These are phyloP conservation scores for Caenorhabditis briggsae DNA, from an alignment of 1,140 invertebrate species.

Conservation along the genomic window DNA sequence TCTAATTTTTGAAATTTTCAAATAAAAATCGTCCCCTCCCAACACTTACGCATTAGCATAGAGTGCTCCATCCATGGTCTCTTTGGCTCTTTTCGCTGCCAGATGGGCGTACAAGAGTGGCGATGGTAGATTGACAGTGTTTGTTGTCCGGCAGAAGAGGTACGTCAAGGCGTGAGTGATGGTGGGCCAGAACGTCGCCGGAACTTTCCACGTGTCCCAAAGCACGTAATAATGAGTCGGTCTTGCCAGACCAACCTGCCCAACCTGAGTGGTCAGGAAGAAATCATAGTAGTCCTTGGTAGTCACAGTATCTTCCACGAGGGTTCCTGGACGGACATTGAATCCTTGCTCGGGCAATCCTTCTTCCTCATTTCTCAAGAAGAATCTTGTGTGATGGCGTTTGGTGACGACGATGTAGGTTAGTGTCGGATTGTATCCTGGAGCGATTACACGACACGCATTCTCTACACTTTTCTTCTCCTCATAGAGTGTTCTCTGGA, in stretches of 20 bases:
- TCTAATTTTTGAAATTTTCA: too few species aligned
- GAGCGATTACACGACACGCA: neutral
- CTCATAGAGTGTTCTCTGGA: constrained; percentile 57
- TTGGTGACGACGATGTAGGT: constrained; percentile 61
- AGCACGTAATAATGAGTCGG: constrained; percentile 58
- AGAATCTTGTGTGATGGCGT: constrained; percentile 59
- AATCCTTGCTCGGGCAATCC: neutral
- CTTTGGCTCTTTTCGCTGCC: constrained; percentile 57
- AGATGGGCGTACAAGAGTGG: constrained; percentile 57
- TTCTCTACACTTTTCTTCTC: constrained; percentile 20
- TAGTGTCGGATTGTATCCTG: constrained; percentile 12
- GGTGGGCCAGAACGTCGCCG: neutral
- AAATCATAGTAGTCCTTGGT: constrained; percentile 51
- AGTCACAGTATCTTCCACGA: constrained; percentile 39
- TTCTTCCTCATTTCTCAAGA: neutral
- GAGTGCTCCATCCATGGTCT: constrained; percentile 4
- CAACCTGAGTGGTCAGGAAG: constrained; percentile 45
- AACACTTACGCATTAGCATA: neutral
- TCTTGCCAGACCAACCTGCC: neutral
- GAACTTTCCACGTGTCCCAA: neutral
- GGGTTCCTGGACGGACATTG: constrained; percentile 45
- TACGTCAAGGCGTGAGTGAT: constrained; percentile 44
- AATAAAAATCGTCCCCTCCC: too few species aligned
- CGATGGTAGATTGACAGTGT: constrained; percentile 20
- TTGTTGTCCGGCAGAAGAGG: constrained; percentile 20